Base-by-base conservation (phyloP, 2,888 invertebrate genomes). In the Nomada ferruginata region DNA sequence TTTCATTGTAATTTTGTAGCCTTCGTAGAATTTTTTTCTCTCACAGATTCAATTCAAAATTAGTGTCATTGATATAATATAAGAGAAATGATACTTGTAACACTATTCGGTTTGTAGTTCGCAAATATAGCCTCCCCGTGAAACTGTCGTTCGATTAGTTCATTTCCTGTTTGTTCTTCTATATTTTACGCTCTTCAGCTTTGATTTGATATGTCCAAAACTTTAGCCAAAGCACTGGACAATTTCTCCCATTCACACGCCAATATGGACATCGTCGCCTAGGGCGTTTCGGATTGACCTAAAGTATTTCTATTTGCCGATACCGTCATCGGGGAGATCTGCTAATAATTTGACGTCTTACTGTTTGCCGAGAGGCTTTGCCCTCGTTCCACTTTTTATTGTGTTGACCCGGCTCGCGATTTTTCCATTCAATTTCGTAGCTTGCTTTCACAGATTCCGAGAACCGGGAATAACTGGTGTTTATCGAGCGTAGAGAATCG, bases 251-350 rank as follows among this genome's bases (percentile, higher is more conserved):
- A n/a, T 26, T 44, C 15, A 47, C 84, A 84, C 84, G 80, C 80
- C 81, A 73, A 77, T 75, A 82, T 26, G 74, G 44, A 36, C 36
- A 36, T 36, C 36, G 36, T 36, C 60, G 78, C 81, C 74, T 76
- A 72, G 87, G 87, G 87, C 76, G 76, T 83, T 47, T 86, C 76
- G 77, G 89, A 90, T 91, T 87, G 87, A 78, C 82, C 82, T 83
- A 90, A 91, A 92, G 90, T 90, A 90, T 90, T 92, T 90, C 91
- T 91, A 89, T 92, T 92, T 91, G 89, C 85, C 87, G 85, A 87
- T 86, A 86, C 85, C 74, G 77, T 76, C 82, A 81, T 79, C 72
- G 85, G 78, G 78, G 80, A 84, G 83, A 79, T 82, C 87, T 76
- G 72, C 87, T 86, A 90, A 91, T 91, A 91, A 90, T 91, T 90